Conservation (phyloP, 1,140 invertebrate species). For the Triops longicaudatus region DNA sequence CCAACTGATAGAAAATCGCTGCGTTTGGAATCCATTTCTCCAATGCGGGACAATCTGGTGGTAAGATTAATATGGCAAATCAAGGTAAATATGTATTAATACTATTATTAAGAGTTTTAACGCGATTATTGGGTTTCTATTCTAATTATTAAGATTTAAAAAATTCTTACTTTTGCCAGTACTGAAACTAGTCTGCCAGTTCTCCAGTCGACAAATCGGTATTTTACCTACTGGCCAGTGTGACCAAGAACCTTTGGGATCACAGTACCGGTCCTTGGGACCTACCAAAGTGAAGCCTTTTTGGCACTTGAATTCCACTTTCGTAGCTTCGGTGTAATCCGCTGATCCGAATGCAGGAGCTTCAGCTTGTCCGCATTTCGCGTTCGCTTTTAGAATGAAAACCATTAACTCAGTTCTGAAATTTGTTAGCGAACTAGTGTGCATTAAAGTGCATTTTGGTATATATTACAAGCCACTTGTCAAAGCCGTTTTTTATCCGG, state of each 20-base stretch:
- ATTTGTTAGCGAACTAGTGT: too few relatives aligned
- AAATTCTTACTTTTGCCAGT: neutral
- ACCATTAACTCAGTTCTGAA: too few relatives aligned
- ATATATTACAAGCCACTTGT: too few relatives aligned
- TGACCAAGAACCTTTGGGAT: neutral
- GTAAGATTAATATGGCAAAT: neutral
- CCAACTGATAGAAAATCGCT: neutral
- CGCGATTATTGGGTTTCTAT: too few relatives aligned
- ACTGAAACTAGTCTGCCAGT: neutral
- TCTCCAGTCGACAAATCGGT: neutral
- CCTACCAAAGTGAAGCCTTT: neutral
- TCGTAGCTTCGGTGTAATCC: neutral
- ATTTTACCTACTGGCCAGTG: neutral
- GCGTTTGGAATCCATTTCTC: neutral
- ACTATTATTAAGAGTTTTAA: neutral
- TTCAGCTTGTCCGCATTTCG: neutral
- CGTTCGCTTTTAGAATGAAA: neutral
- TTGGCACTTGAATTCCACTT: neutral
- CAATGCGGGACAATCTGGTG: neutral
- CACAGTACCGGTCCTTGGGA: neutral
- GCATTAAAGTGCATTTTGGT: neutral
- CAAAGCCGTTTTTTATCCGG: too few relatives aligned
- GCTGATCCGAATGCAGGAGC: neutral
- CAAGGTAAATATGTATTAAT: neutral
- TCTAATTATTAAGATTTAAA: too few relatives aligned